These are phyloP conservation scores for Drosophila oshimai DNA, from an alignment of 1,140 invertebrate genomes.

Conservation along the genomic window DNA sequence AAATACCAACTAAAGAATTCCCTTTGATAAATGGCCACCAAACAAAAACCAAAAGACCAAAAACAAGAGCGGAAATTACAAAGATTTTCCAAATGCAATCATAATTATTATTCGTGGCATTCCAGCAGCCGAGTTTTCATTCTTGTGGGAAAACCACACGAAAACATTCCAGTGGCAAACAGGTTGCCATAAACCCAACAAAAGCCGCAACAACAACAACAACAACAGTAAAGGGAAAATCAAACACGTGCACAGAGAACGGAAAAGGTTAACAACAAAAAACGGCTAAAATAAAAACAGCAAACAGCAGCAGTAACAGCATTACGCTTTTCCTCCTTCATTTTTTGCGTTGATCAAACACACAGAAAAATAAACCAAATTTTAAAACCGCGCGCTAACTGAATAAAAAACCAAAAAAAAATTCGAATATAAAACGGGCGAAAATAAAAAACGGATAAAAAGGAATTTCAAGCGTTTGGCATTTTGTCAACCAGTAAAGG, in stretches of 20 bases:
- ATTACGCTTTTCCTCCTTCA: slow-evolving; percentile 6
- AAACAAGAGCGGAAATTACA: slow-evolving; percentile 20
- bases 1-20: slow-evolving; percentile 11
- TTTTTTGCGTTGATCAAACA: slow-evolving; percentile 14
- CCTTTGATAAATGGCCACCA: neutral
- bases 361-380: slow-evolving; percentile 39
- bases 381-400: slow-evolving; percentile 51
- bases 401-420: slow-evolving; percentile 20
- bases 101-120: slow-evolving; percentile 39
- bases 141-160: slow-evolving; percentile 39
- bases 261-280: slow-evolving; percentile 41
- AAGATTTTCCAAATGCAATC: slow-evolving; percentile 35
- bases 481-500: slow-evolving; percentile 75
- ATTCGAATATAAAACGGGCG: slow-evolving; percentile 29
- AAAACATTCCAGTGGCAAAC: slow-evolving; percentile 65
- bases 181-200: slow-evolving; percentile 57
- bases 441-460: slow-evolving; percentile 30
- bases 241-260: slow-evolving; percentile 33
- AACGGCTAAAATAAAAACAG: slow-evolving; percentile 14
- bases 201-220: slow-evolving; percentile 7
- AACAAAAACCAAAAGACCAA: neutral
- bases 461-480: slow-evolving; percentile 61
- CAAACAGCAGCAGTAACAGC: slow-evolving; percentile 26
- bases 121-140: slow-evolving; percentile 32
- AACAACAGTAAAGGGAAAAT: slow-evolving; percentile 19